phyloP scores from a whole-genome alignment of 1,140 invertebrate species.

The Monochamus saltuarius region DNA sequence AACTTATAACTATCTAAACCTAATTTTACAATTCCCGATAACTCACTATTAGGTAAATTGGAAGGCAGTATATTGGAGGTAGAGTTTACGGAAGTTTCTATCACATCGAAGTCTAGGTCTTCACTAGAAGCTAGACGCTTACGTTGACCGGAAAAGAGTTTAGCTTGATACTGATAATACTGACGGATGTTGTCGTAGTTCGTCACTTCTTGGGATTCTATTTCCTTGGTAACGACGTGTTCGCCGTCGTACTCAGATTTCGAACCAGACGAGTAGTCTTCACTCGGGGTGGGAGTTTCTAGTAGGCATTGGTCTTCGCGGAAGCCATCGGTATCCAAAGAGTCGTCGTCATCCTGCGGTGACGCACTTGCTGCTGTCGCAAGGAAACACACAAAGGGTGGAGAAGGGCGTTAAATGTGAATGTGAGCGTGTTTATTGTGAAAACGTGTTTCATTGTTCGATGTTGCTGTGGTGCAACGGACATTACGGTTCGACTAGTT shows the following conservation, averaged over 20 bases:
- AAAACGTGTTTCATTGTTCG: slow-evolving; percentile 4
- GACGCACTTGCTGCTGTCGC: slow-evolving; percentile 51
- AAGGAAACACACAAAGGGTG: slow-evolving; percentile 38
- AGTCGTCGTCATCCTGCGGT: slow-evolving; percentile 57
- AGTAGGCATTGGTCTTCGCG: slow-evolving; percentile 52
- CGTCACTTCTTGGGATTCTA: slow-evolving; percentile 44
- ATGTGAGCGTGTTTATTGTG: slow-evolving; percentile 18
- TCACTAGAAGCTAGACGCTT: slow-evolving; percentile 50
- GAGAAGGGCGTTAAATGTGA: slow-evolving; percentile 3
- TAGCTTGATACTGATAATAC: slow-evolving; percentile 47
- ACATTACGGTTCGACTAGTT: slow-evolving; percentile 18
- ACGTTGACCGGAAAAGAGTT: slow-evolving; percentile 42
- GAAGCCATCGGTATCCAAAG: slow-evolving; percentile 57
- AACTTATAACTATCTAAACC: slow-evolving; percentile 41
- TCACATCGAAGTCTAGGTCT: slow-evolving; percentile 47
- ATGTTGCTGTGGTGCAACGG: slow-evolving; percentile 35
- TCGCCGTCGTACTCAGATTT: slow-evolving; percentile 3
- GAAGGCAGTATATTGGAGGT: slow-evolving; percentile 33
- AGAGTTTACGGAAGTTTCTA: slow-evolving; percentile 34
- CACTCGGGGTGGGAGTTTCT: slow-evolving; percentile 50
- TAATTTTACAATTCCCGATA: slow-evolving; percentile 41
- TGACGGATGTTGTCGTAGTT: slow-evolving; percentile 43
- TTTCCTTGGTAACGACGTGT: slow-evolving; percentile 13
- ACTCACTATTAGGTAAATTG: slow-evolving; percentile 29
- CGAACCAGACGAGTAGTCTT: slow-evolving; percentile 14